Percentiles rank a stretch among this genome's conserved stretches.
Evolutionary conservation across 2,888 invertebrate genomes (phyloP).

Genomic region (Tachina fera): DNA sequence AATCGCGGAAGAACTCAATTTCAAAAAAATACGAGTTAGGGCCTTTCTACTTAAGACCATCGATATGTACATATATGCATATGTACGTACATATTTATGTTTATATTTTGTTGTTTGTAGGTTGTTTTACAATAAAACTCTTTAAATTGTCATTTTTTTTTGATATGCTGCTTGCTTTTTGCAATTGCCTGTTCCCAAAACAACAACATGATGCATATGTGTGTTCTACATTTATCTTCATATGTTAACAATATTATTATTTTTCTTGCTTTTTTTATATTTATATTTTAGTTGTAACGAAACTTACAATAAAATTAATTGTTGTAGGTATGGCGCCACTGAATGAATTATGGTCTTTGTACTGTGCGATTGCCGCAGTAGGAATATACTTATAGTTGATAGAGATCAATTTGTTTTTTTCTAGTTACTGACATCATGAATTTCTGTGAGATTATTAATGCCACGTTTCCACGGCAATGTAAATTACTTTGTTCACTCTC

Average conservation of each 20-base stretch:
- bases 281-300: slow-evolving; percentile 2
- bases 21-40: too few species aligned
- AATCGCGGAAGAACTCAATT: too few species aligned
- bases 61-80: too few species aligned
- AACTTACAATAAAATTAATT: slow-evolving; percentile 14
- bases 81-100: too few species aligned
- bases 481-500: too few species aligned
- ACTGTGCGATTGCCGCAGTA: neutral
- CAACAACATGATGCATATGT: slow-evolving; percentile 5
- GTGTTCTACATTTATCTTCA: slow-evolving; percentile 37
- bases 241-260: slow-evolving; percentile 41
- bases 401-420: neutral
- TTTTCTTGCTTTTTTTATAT: neutral
- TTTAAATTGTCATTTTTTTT: slow-evolving; percentile 1
- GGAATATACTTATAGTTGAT: neutral
- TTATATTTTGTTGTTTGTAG: slow-evolving; percentile 14
- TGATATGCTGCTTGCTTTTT: neutral
- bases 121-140: slow-evolving; percentile 26
- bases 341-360: neutral
- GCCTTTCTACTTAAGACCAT: too few species aligned
- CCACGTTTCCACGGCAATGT: neutral
- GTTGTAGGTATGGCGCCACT: slow-evolving; percentile 32
- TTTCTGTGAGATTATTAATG: neutral
- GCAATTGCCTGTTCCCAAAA: slow-evolving; percentile 28
- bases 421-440: neutral